Base-by-base conservation (phyloP, 2,797 vertebrate genomes). In the Remorina albescens region DNA sequence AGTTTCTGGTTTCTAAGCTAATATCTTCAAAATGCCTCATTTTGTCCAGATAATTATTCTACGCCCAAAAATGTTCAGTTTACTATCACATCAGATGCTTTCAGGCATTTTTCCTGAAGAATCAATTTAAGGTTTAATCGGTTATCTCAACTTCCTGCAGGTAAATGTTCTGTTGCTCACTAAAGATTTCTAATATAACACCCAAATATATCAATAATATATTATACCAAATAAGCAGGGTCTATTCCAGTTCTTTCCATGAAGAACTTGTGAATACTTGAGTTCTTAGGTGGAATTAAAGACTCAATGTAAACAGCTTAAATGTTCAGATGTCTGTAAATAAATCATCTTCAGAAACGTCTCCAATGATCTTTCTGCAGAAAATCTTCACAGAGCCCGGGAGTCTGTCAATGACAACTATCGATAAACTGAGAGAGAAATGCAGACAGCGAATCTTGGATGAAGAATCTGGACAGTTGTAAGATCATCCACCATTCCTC, bases 351-450 rank as follows among this genome's bases (percentile, higher is more conserved):
- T 59, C 4, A 12, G 64, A 46, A 39, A 2, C 7, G 7, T 54
- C 12, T 37, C 19, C 21, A 55, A 42, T 6, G 28, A 0, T 63
- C 16, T 59, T 39, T 73, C 76, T 46, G 28, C 91, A 95, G 94
- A 97, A 96, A 95, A 96, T 98, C 83, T 99, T 99, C 80, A 90
- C 93, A 0, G 97, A 97, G 54, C 97, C 97, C 0, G 97, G 97
- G 62, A 96, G 95, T 74, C 88, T 99, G 76, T 94, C 96, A 16
- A 96, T 89, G 93, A 66, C 91, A 25, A 95, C 96, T n/a, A 90
- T 99, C 59, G 80, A 87, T 70, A 96, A 94, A 88, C 94, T 99
- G 54, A 92, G 97, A 54, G 94, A 96, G 85, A 94, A 80, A 3
- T 96, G 95, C 85, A 91, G 94, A 82, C 91, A 94, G 13, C 87